These are phyloP conservation scores for Meloidogyne hapla DNA, from an alignment of 1,140 invertebrate genomes.

Conservation along the genomic window DNA sequence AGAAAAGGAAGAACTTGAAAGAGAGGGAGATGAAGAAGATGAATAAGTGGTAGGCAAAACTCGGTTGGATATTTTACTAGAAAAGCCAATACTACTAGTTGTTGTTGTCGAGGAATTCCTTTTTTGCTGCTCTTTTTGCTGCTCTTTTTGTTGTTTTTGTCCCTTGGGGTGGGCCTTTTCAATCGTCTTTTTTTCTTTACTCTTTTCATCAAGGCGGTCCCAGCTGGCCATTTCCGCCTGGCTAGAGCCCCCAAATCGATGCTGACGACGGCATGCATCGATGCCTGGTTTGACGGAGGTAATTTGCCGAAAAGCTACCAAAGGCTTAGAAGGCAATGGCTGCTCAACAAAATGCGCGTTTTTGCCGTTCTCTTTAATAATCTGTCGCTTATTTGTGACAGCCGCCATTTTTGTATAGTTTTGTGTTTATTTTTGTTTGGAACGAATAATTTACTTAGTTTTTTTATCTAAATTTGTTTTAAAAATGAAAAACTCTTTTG, in stretches of 20 bases:
- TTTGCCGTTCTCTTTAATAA: constrained; percentile 5
- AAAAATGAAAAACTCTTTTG: neutral
- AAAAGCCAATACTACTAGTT: constrained; percentile 3
- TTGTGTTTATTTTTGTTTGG: neutral
- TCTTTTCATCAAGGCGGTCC: neutral
- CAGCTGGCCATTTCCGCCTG: constrained; percentile 4
- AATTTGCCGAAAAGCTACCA: constrained; percentile 2
- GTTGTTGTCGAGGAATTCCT: neutral
- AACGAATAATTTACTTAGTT: neutral
- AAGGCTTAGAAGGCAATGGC: neutral
- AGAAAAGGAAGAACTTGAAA: neutral
- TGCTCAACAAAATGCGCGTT: neutral
- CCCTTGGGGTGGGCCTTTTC: constrained; percentile 4
- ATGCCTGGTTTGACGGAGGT: neutral
- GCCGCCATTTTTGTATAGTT: neutral
- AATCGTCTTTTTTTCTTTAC: neutral
- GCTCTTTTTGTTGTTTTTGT: neutral
- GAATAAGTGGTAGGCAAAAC: constrained; percentile 2
- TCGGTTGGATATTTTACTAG: neutral
- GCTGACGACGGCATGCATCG: neutral
- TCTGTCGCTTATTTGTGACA: neutral
- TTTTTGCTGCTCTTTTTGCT: neutral
- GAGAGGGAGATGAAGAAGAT: neutral
- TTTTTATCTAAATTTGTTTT: neutral
- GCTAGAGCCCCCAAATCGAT: neutral